Conservation (phyloP, 2,888 invertebrate species). For the Villa cingulata region DNA sequence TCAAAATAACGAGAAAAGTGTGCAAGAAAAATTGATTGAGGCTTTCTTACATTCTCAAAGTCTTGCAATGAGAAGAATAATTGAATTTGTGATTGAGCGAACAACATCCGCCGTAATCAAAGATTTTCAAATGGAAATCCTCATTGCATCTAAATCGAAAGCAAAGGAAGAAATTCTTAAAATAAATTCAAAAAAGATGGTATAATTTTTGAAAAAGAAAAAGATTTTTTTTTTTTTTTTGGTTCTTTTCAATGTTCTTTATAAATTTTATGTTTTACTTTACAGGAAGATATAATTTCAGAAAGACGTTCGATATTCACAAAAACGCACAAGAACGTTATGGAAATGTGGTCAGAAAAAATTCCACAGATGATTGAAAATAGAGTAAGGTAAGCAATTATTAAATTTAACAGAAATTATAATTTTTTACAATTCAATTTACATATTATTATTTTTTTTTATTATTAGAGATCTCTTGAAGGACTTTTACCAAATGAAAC, state of each 20-base stretch:
- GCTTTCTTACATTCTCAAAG: conserved; percentile 73
- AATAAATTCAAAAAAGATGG: conserved; percentile 14
- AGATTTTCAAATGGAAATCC: conserved; percentile 37
- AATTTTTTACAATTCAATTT: no score
- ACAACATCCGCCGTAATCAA: conserved; percentile 64
- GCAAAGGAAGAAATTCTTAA: conserved; percentile 26
- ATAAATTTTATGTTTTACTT: not conserved
- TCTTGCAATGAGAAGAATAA: conserved; percentile 56
- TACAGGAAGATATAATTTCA: conserved; percentile 6
- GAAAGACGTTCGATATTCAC: conserved; percentile 18
- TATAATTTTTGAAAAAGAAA: conserved; percentile 7
- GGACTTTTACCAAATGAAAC: conserved; percentile 42
- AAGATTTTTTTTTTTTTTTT: not conserved
- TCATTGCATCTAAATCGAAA: conserved; percentile 35
- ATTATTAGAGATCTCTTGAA: conserved; percentile 28
- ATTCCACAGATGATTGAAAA: conserved; percentile 23
- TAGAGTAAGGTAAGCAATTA: conserved; percentile 20
- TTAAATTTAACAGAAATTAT: not conserved
- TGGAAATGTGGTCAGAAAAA: conserved; percentile 21
- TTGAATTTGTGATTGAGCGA: conserved; percentile 72
- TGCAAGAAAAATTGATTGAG: conserved; percentile 45
- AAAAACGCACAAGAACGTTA: conserved; percentile 18
- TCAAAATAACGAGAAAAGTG: not conserved
- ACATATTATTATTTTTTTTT: conserved; percentile 15
- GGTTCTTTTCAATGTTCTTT: not conserved